A percentile compares a stretch with the other conserved stretches of the same genome.
Conservation (phyloP, 23 tunicate species). For the Diplosoma virens region DNA sequence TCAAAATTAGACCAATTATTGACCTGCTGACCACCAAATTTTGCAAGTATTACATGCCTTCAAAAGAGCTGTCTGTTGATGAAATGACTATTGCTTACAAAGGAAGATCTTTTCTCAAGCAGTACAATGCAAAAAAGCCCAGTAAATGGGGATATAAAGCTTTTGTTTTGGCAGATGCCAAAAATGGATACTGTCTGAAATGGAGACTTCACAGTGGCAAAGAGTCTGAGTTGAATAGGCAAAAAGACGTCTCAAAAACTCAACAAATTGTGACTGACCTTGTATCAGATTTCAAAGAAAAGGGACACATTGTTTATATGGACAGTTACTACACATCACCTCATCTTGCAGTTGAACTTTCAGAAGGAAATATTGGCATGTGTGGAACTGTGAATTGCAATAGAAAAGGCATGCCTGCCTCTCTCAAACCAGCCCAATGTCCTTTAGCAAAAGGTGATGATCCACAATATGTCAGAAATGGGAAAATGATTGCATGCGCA, state of each 20-base stretch:
- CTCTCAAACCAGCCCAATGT: constrained; percentile 12
- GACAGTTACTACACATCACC: constrained; percentile 34
- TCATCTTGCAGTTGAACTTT: constrained; percentile 8
- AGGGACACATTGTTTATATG: constrained; percentile 29
- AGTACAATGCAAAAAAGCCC: constrained; percentile 27
- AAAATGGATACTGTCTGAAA: constrained; percentile 27
- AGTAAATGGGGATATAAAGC: constrained; percentile 31
- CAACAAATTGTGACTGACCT: constrained; percentile 25
- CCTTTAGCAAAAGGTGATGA: constrained; percentile 33
- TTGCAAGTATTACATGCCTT: constrained; percentile 6
- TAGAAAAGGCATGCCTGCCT: constrained; percentile 29
- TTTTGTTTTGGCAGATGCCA: constrained; percentile 31
- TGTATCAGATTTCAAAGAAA: constrained; percentile 2
- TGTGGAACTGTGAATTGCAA: constrained; percentile 37
- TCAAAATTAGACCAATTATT: constrained; percentile 29
- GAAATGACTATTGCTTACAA: constrained; percentile 27
- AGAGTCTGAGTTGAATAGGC: constrained; percentile 16
- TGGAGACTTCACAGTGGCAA: constrained; percentile 24
- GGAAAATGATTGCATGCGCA: constrained; percentile 23
- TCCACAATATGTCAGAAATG: constrained; percentile 12
- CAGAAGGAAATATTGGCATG: constrained; percentile 7
- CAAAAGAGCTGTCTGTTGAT: constrained; percentile 30
- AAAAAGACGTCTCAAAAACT: constrained; percentile 25
- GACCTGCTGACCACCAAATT: constrained; percentile 31
- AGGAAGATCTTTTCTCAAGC: constrained; percentile 27